Evolutionary conservation across 2,888 invertebrate species (phyloP).

Genomic region (Eugnorisma glareosa): DNA sequence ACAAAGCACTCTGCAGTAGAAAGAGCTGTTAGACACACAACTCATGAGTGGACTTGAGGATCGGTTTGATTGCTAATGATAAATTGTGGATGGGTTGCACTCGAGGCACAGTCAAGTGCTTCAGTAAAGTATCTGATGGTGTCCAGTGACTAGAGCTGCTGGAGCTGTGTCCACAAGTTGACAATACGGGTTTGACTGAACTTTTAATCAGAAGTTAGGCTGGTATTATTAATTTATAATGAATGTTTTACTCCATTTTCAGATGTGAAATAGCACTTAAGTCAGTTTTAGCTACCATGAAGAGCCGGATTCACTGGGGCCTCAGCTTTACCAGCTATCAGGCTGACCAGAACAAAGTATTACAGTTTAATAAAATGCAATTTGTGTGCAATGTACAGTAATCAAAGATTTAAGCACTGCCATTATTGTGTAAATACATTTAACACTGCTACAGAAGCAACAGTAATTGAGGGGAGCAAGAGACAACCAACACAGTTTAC

Average conservation of each 20-base stretch:
- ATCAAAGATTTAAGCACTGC: slow-evolving; percentile 22
- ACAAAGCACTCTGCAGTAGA: not conserved
- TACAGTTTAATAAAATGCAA: slow-evolving; percentile 48
- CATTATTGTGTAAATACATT: slow-evolving; percentile 20
- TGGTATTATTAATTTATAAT: not conserved
- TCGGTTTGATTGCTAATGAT: not conserved
- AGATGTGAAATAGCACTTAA: slow-evolving; percentile 64
- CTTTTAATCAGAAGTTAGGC: not conserved
- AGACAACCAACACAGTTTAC: not conserved
- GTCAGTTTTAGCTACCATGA: slow-evolving; percentile 69
- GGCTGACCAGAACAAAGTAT: slow-evolving; percentile 65
- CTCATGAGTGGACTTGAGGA: not conserved
- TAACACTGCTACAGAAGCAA: slow-evolving; percentile 5
- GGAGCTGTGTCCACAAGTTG: not conserved
- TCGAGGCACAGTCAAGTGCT: not conserved
- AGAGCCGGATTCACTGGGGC: slow-evolving; percentile 69
- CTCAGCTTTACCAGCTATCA: slow-evolving; percentile 53
- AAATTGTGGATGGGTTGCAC: not conserved
- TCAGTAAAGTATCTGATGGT: not conserved
- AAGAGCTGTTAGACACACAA: not conserved
- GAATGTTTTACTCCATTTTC: slow-evolving; percentile 59
- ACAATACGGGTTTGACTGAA: not conserved
- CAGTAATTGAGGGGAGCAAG: slow-evolving; percentile 30
- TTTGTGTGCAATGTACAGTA: slow-evolving; percentile 54
- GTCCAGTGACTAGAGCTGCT: not conserved